These are phyloP conservation scores for Myanophis thanlyinensis DNA, from an alignment of 2,113 vertebrate species.

Conservation along the genomic window DNA sequence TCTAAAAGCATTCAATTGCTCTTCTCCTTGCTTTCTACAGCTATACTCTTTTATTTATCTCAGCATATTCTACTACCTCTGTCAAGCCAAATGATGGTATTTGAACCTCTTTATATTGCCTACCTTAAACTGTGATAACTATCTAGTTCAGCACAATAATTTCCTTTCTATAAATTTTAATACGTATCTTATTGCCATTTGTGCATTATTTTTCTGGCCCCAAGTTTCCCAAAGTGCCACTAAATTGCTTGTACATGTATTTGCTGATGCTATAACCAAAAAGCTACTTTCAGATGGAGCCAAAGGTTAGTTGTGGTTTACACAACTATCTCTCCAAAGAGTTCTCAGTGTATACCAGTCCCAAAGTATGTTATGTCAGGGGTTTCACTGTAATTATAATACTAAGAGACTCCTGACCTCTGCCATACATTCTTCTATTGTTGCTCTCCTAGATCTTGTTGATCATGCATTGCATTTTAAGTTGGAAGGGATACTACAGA, in stretches of 20 bases:
- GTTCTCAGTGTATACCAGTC: neutral
- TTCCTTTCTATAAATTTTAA: neutral
- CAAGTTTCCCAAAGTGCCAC: neutral
- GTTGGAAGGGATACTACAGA: neutral
- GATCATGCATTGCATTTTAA: conserved; percentile 23
- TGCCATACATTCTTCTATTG: neutral
- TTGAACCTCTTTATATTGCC: neutral
- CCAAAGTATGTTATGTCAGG: neutral
- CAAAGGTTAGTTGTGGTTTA: neutral
- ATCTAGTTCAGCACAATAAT: neutral
- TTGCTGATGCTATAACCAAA: neutral
- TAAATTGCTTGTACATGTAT: neutral
- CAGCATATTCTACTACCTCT: neutral
- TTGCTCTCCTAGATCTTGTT: neutral
- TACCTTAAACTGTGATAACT: neutral
- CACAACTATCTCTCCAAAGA: neutral
- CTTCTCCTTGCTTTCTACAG: neutral
- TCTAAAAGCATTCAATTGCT: neutral
- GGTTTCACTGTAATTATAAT: neutral
- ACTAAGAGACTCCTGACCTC: neutral
- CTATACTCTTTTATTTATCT: neutral
- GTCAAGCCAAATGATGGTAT: neutral
- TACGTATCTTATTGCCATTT: neutral
- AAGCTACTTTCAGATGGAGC: neutral
- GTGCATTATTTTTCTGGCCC: neutral